These are phyloP conservation scores for Mirza zaza DNA, from an alignment of 2,113 vertebrate genomes.

Conservation along the genomic window DNA sequence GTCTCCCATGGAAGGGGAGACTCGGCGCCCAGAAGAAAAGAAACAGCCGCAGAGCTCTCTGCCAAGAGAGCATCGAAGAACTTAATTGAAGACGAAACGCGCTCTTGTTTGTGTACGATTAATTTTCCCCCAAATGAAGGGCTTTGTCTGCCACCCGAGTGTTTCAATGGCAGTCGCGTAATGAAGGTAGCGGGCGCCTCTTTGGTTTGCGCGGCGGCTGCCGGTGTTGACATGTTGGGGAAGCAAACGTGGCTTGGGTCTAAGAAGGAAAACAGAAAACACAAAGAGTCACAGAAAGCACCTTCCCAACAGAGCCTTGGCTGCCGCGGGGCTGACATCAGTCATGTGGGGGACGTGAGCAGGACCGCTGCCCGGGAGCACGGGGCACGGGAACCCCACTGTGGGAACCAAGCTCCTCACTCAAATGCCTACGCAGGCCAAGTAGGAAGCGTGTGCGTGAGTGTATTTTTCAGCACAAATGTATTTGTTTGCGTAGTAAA, in stretches of 20 bases:
- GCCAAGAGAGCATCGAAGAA: constrained; percentile 28
- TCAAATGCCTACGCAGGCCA: not conserved
- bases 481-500: not conserved
- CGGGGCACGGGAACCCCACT: not conserved
- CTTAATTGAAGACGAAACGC: constrained; percentile 35
- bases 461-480: not conserved
- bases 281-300: not conserved
- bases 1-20: not conserved
- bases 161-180: not conserved
- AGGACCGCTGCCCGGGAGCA: not conserved
- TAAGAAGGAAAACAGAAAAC: not conserved
- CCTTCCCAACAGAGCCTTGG: not conserved
- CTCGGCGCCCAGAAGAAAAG: not conserved
- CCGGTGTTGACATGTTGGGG: not conserved
- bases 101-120: constrained; percentile 52
- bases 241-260: not conserved
- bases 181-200: not conserved
- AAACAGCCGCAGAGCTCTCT: not conserved
- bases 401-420: not conserved
- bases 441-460: not conserved
- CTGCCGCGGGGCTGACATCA: not conserved
- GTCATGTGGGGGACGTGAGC: not conserved
- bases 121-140: constrained; percentile 45
- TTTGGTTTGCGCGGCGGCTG: not conserved
- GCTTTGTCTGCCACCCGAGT: not conserved